Conservation (phyloP, 1,140 invertebrate species). For the Rhagoletis zephyria region DNA sequence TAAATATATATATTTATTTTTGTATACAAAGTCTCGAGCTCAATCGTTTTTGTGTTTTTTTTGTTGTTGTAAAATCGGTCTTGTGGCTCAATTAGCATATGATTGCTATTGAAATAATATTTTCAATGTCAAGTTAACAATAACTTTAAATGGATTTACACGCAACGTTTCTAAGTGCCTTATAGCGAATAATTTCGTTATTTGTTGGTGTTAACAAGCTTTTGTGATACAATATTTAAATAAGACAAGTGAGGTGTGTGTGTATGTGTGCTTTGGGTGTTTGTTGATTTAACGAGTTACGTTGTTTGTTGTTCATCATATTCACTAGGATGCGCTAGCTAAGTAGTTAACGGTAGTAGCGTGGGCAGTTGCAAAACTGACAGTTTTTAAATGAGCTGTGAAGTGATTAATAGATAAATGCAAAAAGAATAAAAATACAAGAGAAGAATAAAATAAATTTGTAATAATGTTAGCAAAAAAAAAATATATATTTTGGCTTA, state of each 20-base stretch:
- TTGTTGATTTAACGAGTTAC: neutral
- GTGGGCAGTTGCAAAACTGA: slow-evolving; percentile 30
- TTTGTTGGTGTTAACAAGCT: slow-evolving; percentile 12
- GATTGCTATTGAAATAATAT: slow-evolving; percentile 33
- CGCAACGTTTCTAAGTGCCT: slow-evolving; percentile 10
- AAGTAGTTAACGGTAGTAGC: slow-evolving; percentile 18
- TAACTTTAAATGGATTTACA: slow-evolving; percentile 23
- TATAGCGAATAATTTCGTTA: neutral
- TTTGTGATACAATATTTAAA: neutral
- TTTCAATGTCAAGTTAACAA: slow-evolving; percentile 41
- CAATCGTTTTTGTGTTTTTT: neutral
- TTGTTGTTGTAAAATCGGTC: neutral
- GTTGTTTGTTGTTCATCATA: neutral
- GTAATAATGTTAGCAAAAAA: too few relatives aligned
- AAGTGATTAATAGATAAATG: neutral
- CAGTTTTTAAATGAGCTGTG: slow-evolving; percentile 23
- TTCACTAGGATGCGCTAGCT: neutral
- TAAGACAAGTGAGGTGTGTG: neutral
- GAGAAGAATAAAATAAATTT: neutral
- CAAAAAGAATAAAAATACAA: neutral
- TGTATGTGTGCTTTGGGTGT: neutral
- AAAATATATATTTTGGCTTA: too few relatives aligned
- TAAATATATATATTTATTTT: neutral
- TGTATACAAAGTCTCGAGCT: neutral
- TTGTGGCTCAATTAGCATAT: slow-evolving; percentile 39